Evolutionary conservation across 2,888 invertebrate genomes (phyloP).

Genomic region (Schizaphis graminum): DNA sequence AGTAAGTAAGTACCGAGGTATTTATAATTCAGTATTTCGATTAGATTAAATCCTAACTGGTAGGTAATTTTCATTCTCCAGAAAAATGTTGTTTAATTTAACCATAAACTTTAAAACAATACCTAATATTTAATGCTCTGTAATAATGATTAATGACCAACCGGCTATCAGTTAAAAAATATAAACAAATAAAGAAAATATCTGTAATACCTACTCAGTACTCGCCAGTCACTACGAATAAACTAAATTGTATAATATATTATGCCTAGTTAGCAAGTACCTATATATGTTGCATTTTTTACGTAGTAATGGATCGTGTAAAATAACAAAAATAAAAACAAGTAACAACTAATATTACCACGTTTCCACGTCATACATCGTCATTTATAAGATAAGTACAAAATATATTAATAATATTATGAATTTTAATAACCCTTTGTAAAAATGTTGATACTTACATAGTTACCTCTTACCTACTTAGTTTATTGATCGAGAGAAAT

Average conservation of each 20-base stretch:
- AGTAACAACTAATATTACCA: neutral
- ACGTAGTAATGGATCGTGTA: neutral
- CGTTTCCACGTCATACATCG: neutral
- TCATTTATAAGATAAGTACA: neutral
- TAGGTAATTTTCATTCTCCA: neutral
- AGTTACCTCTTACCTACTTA: neutral
- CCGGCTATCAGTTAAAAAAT: neutral
- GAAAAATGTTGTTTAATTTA: neutral
- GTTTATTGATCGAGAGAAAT: neutral
- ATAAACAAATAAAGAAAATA: constrained; percentile 20
- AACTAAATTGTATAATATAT: neutral
- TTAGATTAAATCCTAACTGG: neutral
- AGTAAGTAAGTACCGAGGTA: neutral
- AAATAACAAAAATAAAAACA: constrained; percentile 12
- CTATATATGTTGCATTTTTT: neutral
- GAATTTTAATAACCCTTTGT: neutral
- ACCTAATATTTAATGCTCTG: neutral
- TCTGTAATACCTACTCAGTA: neutral
- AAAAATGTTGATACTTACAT: neutral
- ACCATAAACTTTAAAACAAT: neutral
- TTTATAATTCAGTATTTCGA: neutral
- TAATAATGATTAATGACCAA: neutral
- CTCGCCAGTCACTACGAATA: neutral
- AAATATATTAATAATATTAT: neutral
- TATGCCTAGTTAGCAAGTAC: neutral